Evolutionary conservation across 2,113 vertebrate species (phyloP).

Genomic region (Solea senegalensis): DNA sequence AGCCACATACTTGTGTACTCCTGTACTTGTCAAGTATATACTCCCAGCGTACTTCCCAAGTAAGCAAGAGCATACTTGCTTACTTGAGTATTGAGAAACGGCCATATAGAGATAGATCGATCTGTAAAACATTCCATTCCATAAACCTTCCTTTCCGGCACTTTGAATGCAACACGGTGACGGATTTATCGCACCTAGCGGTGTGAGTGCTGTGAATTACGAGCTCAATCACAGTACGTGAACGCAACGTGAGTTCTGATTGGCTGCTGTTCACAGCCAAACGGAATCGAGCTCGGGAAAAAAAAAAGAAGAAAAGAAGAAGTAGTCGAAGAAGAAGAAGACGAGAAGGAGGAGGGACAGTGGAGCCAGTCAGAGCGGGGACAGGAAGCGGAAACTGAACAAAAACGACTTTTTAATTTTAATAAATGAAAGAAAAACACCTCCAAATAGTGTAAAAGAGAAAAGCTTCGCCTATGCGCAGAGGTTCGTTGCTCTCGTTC

Average conservation of each 20-base stretch:
- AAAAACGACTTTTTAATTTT: background rate
- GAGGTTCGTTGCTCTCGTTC: background rate
- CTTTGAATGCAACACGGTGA: background rate
- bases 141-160: no score
- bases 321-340: background rate
- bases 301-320: constrained; percentile 6
- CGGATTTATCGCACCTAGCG: accelerated
- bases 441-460: background rate
- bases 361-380: background rate
- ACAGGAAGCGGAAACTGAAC: background rate
- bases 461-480: background rate
- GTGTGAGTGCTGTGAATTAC: background rate
- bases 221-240: background rate
- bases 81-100: no score
- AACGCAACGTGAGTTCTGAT: constrained; percentile 39
- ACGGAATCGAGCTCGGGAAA: constrained; percentile 20
- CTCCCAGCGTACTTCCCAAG: no score
- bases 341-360: background rate
- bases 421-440: background rate
- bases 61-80: no score
- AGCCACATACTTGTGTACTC: no score
- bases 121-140: no score
- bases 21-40: no score
- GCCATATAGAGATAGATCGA: no score
- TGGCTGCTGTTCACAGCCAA: constrained; percentile 45